Conservation (phyloP, 1,140 invertebrate species). For the Tigriopus japonicus region DNA sequence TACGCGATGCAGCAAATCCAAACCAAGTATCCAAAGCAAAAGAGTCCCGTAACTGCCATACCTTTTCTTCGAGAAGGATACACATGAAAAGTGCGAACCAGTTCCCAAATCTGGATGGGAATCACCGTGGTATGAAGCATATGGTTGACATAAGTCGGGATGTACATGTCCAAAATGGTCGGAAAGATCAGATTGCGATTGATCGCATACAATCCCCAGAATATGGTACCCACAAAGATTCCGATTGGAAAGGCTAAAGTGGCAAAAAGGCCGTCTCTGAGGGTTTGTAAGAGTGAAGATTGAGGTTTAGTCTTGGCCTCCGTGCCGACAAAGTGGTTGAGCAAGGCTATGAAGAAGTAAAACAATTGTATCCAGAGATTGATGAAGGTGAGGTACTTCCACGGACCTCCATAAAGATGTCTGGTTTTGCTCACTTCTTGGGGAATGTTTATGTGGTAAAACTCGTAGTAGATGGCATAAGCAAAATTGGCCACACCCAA, state of each 20-base stretch:
- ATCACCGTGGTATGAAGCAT: constrained; percentile 12
- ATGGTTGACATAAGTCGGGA: constrained; percentile 10
- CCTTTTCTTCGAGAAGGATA: neutral
- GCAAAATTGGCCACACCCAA: constrained; percentile 1
- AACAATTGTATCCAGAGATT: constrained; percentile 10
- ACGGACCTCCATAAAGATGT: constrained; percentile 3
- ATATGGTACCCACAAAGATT: constrained; percentile 10
- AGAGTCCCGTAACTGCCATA: neutral
- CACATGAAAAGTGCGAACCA: neutral
- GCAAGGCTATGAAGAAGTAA: neutral
- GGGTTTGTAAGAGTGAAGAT: neutral
- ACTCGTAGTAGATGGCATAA: neutral
- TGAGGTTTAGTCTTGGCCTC: neutral
- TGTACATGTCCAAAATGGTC: neutral
- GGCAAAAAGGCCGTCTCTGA: constrained; percentile 1
- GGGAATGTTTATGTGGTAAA: neutral
- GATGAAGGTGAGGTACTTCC: constrained; percentile 11
- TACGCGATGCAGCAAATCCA: constrained; percentile 2
- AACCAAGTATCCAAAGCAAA: neutral
- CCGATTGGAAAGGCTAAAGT: constrained; percentile 12
- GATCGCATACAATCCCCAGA: constrained; percentile 8
- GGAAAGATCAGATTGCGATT: constrained; percentile 10
- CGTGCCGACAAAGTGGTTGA: neutral
- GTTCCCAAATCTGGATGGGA: neutral
- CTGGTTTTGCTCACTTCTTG: neutral